Evolutionary conservation across 2,888 invertebrate genomes (phyloP), one percentile per base, ranked within the genome.

Genomic region (Tetramorium bicarinatum): DNA sequence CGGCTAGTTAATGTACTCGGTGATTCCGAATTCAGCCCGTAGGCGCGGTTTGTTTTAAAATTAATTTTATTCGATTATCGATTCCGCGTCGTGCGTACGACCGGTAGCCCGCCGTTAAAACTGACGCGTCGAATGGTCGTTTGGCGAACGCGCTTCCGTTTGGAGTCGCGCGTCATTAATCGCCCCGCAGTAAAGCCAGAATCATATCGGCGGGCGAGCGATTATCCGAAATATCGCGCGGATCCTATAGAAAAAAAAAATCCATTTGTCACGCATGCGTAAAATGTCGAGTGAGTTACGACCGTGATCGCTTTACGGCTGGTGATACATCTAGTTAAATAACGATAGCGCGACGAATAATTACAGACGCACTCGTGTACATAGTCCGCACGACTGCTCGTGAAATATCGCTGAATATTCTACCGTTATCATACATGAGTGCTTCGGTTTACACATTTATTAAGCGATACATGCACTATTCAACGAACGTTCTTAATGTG

Each of bases 271-370:
- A 80, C 79, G 47, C 74, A n/a, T 59, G 47, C 59, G 18, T 72
- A 80, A 72, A 80, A 80, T 80, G 59, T 80, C 74, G 74, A 72
- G 59, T 80, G 74, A 72, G 44, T 80, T 80, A 80, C 47, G 79
- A 47, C 44, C 47, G 47, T 59, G 79, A 72, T 80, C 79, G 79
- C 59, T 80, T 80, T 71, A 79, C 74, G 59, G 74, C 38, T 29
- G 47, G 74, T 47, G 79, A 80, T 80, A 59, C 79, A 72, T 80
- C 59, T 80, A 72, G 72, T 80, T 80, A 72, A 80, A 80, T 72
- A 80, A 80, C 79, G 79, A 80, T 80, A 80, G 74, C 79, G 74
- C 79, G 74, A 56, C 79, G 79, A 80, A 80, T 80, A 61, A 80
- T 80, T 72, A 72, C 79, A 66, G 77, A 76, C 44, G n/a, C 52